Percentiles rank a stretch among this genome's conserved stretches.
Evolutionary conservation across 2,797 vertebrate species (phyloP).

Genomic region (Otolemur crassicaudatus): DNA sequence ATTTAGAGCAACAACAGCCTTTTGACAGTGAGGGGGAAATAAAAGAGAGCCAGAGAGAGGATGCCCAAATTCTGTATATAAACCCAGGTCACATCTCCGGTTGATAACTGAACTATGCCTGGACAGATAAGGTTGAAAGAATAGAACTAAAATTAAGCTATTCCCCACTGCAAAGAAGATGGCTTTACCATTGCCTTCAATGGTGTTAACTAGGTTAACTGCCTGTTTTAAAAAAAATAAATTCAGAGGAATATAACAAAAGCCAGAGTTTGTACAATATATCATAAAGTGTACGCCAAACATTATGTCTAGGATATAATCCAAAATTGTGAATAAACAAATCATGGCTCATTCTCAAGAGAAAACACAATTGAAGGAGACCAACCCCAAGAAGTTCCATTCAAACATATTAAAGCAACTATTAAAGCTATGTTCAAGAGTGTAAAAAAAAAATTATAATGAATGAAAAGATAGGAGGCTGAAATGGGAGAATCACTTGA

Average conservation of each 20-base stretch:
- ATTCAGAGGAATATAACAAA: slow-evolving; percentile 6
- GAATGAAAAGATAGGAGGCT: neutral
- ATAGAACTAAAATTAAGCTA: neutral
- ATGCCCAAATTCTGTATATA: neutral
- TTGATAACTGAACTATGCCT: rapidly evolving
- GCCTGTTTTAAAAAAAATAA: neutral
- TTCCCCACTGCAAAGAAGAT: neutral
- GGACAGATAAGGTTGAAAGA: neutral
- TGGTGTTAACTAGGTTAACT: neutral
- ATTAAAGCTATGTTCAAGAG: neutral
- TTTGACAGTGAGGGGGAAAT: neutral
- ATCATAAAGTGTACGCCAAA: neutral
- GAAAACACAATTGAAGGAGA: neutral
- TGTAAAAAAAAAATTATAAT: neutral
- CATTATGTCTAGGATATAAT: neutral
- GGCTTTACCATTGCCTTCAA: neutral
- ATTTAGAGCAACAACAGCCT: neutral
- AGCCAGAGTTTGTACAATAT: neutral
- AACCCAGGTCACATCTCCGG: neutral
- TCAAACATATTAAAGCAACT: neutral
- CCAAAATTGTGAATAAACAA: slow-evolving; percentile 4
- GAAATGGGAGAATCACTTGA: neutral
- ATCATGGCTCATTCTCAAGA: neutral
- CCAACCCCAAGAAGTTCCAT: neutral
- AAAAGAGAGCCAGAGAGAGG: neutral